Evolutionary conservation across 2,888 invertebrate genomes (phyloP).

Genomic region (Sminthurides aquaticus): DNA sequence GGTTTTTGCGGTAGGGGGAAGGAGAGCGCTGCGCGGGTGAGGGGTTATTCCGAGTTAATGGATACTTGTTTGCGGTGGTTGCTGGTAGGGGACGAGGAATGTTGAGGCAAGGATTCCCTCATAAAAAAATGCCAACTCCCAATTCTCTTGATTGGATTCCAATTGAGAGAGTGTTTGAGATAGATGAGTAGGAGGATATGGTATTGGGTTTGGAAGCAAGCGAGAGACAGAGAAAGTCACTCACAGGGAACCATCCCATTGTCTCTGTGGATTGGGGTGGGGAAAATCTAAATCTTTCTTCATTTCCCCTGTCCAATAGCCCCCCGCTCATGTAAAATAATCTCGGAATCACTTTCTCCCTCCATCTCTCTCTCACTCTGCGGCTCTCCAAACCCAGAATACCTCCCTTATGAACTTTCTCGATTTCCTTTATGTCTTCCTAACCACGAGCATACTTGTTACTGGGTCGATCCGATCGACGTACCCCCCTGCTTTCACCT

Average conservation of each 20-base stretch:
- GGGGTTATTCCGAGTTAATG: background rate
- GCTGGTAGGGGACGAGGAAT: background rate
- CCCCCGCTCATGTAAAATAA: background rate
- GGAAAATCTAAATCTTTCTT: constrained; percentile 8
- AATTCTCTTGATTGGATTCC: constrained; percentile 20
- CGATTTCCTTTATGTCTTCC: too few relatives aligned
- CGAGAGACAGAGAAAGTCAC: background rate
- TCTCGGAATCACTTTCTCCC: too few relatives aligned
- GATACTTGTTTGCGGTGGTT: background rate
- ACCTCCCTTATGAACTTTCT: too few relatives aligned
- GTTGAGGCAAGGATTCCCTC: background rate
- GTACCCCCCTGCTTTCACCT: too few relatives aligned
- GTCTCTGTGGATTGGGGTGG: constrained; percentile 12
- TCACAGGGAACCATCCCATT: background rate
- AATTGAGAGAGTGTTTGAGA: background rate
- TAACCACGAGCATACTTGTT: too few relatives aligned
- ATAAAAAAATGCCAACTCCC: constrained; percentile 11
- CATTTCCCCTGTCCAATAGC: background rate
- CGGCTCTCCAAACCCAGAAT: too few relatives aligned
- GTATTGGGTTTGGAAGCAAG: background rate
- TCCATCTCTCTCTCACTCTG: too few relatives aligned
- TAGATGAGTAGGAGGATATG: too few relatives aligned
- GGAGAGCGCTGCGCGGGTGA: background rate
- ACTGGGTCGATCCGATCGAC: too few relatives aligned
- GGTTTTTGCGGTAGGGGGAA: too few relatives aligned